Percentiles rank a stretch among this genome's conserved stretches.
Evolutionary conservation across 1,140 invertebrate genomes (phyloP).

Genomic region (Orchestia grillus): DNA sequence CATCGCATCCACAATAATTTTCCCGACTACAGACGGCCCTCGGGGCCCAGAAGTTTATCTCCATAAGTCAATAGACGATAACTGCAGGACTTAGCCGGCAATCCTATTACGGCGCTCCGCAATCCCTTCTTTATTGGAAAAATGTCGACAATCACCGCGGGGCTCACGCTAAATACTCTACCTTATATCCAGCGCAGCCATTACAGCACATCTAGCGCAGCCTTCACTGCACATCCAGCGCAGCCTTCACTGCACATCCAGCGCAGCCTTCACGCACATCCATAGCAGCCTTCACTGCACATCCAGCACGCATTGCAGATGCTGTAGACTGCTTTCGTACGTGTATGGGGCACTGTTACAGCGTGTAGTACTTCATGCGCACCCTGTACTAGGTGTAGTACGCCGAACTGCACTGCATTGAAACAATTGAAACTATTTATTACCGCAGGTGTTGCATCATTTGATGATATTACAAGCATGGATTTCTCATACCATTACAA

Average conservation of each 20-base stretch:
- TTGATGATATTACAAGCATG: no score
- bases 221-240: neutral
- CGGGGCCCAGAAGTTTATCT: neutral
- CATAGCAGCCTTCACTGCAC: neutral
- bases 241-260: neutral
- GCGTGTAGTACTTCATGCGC: no score
- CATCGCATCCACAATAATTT: neutral
- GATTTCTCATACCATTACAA: no score
- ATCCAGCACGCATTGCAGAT: neutral
- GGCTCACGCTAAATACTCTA: neutral
- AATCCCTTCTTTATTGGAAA: slow-evolving; percentile 9
- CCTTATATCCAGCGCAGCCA: neutral
- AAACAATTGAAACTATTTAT: no score
- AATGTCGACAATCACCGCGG: neutral
- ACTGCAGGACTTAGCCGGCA: neutral
- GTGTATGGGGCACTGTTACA: no score
- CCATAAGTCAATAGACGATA: neutral
- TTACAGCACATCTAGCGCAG: neutral
- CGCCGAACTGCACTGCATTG: no score
- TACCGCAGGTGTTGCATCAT: no score
- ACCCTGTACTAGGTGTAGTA: no score
- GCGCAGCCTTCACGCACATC: neutral
- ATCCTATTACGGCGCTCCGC: neutral
- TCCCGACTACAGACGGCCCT: neutral
- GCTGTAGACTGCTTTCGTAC: no score